Base-by-base conservation (phyloP, 2,797 vertebrate genomes). In the Enteromius anoplus region DNA sequence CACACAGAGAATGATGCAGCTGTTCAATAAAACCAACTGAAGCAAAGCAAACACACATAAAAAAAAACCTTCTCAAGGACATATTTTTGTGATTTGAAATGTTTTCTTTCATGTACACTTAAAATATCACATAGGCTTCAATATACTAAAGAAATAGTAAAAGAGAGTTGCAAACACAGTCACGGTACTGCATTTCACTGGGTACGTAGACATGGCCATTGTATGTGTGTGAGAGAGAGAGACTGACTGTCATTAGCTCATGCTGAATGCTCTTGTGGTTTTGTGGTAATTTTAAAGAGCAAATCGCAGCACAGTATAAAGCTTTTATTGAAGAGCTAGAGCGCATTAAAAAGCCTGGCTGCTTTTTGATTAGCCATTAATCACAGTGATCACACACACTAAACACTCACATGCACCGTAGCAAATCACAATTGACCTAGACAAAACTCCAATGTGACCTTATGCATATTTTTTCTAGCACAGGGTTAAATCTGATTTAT, bases 221-320 rank as follows among this genome's bases (percentile, higher is more conserved):
- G 62, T 80, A 53, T 80, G 42, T 64, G 55, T 40, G 60, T 15
- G 80, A 12, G 49, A 32, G 26, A 73, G 69, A 49, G 51, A 47
- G 85, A 76, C 78, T 75, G 86, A 84, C 81, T 72, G 71, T 86
- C 86, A 87, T 87, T 87, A 87, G 85, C 82, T 80, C 66, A 19
- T 84, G 71, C 83, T 70, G 82, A 75, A 71, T 78, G 80, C 86
- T 76, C 87, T 86, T 82, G 87, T 79, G 85, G 87, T 88, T 80
- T 86, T 88, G 87, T 78, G 85, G 85, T 85, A 60, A 87, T 83
- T 83, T 85, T 85, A 86, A 88, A 86, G 83, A 78, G 82, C 80
- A 85, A 82, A 83, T 82, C 82, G 83, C 85, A 80, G 85, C 66
- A 37, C 60, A 66, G 85, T 86, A 85, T 84, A 86, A 84, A 84